Evolutionary conservation across 2,888 invertebrate genomes (phyloP).

Genomic region (Pollenia angustigena): DNA sequence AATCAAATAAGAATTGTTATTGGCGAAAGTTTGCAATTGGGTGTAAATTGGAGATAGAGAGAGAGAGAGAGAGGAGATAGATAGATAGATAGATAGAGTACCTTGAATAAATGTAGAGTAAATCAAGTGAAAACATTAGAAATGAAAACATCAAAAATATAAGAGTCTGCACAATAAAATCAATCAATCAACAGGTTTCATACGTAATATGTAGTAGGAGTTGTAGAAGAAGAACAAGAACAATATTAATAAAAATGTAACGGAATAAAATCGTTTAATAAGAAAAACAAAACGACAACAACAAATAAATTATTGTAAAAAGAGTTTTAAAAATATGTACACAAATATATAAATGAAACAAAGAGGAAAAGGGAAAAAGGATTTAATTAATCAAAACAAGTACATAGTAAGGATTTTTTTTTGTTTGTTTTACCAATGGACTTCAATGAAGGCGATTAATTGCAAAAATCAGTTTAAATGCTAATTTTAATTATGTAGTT

Average conservation of each 20-base stretch:
- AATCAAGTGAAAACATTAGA: constrained; percentile 85
- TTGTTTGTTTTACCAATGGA: background rate
- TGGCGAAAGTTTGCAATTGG: constrained; percentile 15
- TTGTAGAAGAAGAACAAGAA: constrained; percentile 62
- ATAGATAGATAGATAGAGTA: constrained; percentile 77
- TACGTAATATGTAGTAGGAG: constrained; percentile 50
- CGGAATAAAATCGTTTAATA: constrained; percentile 4
- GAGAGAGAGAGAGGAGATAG: constrained; percentile 55
- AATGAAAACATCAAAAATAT: constrained; percentile 85
- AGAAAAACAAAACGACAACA: constrained; percentile 21
- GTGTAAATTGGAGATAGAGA: constrained; percentile 54
- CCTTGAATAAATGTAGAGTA: constrained; percentile 85
- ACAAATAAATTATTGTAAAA: constrained; percentile 1
- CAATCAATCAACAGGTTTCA: constrained; percentile 65
- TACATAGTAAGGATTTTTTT: too few species aligned
- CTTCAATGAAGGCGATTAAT: too few species aligned
- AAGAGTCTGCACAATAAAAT: constrained; percentile 82
- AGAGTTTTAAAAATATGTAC: background rate
- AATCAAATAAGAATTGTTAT: constrained; percentile 50
- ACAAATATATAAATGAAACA: background rate
- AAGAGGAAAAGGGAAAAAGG: background rate
- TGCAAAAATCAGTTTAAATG: too few species aligned
- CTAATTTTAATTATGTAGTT: too few species aligned
- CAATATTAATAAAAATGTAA: constrained; percentile 55
- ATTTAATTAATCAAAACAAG: background rate